These are phyloP conservation scores for Punctoribates punctum DNA, from an alignment of 2,888 invertebrate species.

Conservation along the genomic window DNA sequence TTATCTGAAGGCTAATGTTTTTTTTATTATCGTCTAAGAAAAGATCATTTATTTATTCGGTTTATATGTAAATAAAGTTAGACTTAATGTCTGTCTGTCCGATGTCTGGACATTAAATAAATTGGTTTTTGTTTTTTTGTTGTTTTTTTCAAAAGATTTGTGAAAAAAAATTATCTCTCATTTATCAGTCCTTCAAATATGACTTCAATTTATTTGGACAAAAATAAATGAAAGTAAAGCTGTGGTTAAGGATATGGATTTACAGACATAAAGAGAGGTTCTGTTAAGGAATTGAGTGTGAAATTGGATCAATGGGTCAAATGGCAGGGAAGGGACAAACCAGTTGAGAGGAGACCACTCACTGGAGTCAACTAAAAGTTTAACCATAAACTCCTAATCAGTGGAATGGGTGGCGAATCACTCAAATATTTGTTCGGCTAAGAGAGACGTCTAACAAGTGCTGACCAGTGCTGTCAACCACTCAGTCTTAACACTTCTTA, in stretches of 20 bases:
- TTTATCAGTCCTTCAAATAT: constrained; percentile 3
- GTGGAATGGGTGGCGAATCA: neutral
- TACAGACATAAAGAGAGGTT: neutral
- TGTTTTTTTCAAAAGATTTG: neutral
- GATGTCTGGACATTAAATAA: neutral
- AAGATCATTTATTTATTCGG: no score
- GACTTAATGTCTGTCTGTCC: neutral
- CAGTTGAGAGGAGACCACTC: neutral
- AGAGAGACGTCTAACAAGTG: neutral
- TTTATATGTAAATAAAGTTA: no score
- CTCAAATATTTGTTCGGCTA: neutral
- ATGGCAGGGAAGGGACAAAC: constrained; percentile 4
- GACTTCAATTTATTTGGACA: neutral
- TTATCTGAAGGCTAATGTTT: no score
- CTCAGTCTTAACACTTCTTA: no score
- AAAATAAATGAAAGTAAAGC: neutral
- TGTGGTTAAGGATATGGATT: neutral
- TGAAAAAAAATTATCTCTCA: neutral
- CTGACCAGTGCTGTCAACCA: no score
- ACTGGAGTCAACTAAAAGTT: neutral
- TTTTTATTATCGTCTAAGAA: no score
- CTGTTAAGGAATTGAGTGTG: neutral
- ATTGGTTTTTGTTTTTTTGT: neutral
- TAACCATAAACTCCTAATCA: neutral
- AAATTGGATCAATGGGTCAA: neutral